Evolutionary conservation across 1,140 invertebrate genomes (phyloP).

Genomic region (Dryas iulia): DNA sequence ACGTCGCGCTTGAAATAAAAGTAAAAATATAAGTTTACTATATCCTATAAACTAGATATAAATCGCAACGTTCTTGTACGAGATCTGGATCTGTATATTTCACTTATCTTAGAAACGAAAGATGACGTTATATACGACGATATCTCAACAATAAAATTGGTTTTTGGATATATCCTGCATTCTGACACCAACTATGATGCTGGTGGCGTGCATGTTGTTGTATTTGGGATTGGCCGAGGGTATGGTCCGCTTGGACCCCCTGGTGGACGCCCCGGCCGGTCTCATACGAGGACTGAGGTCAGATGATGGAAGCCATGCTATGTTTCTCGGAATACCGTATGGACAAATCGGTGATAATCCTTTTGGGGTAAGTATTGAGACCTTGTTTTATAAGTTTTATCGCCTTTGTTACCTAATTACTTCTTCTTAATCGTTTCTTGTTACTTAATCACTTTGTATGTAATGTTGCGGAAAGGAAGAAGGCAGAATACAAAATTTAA

Average conservation of each 20-base stretch:
- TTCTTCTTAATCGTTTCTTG: no score
- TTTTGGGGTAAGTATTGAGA: conserved; percentile 42
- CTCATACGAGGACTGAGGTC: not conserved
- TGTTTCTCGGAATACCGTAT: conserved; percentile 49
- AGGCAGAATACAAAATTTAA: no score
- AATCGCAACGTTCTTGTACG: not conserved
- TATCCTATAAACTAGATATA: no score
- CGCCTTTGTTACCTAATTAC: not conserved
- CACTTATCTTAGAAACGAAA: no score
- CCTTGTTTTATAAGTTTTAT: not conserved
- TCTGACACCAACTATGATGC: not conserved
- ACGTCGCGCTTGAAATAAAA: no score
- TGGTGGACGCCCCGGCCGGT: not conserved
- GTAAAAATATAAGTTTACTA: no score
- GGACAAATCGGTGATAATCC: conserved; percentile 38
- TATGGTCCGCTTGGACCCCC: not conserved
- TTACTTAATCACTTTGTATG: no score
- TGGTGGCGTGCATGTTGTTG: not conserved
- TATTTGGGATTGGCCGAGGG: not conserved
- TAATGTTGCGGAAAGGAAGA: no score
- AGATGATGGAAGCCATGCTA: not conserved
- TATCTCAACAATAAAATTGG: no score
- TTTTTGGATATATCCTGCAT: no score
- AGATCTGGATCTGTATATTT: not conserved
- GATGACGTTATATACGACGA: no score